phyloP scores from a whole-genome alignment of 2,797 vertebrate genomes.

The Neopelma chrysocephalum region DNA sequence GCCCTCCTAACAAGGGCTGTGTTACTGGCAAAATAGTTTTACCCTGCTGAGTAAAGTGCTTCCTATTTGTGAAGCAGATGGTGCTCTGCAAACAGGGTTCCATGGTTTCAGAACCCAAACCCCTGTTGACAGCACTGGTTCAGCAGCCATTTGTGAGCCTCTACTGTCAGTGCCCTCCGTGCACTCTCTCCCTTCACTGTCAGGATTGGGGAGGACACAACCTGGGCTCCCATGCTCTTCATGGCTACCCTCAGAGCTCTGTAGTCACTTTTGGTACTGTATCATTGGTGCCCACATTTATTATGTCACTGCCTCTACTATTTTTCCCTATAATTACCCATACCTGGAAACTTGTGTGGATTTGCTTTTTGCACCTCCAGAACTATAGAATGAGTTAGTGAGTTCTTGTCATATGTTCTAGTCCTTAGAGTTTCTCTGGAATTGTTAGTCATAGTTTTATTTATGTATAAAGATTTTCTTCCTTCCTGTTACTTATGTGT shows the following conservation, averaged over 20 bases:
- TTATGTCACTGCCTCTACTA: neutral
- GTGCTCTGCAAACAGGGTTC: neutral
- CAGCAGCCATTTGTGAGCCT: fast-evolving
- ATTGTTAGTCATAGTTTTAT: neutral
- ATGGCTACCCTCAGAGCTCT: neutral
- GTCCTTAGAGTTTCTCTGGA: neutral
- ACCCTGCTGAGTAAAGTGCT: neutral
- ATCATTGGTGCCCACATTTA: neutral
- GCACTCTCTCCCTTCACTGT: neutral
- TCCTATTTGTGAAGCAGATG: neutral
- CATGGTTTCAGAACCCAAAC: too few relatives aligned
- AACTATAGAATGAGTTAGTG: neutral
- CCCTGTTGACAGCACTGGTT: fast-evolving
- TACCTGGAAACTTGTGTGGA: neutral
- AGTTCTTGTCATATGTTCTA: neutral
- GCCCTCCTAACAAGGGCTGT: neutral
- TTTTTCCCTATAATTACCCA: neutral
- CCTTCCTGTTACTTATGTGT: fast-evolving
- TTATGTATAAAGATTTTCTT: neutral
- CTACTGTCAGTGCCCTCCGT: neutral
- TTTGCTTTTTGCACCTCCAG: neutral
- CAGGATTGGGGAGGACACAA: neutral
- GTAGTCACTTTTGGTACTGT: neutral
- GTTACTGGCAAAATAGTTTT: neutral
- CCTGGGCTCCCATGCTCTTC: neutral